Conservation (phyloP, 1,140 invertebrate species). For the Heliothis subflexa region DNA sequence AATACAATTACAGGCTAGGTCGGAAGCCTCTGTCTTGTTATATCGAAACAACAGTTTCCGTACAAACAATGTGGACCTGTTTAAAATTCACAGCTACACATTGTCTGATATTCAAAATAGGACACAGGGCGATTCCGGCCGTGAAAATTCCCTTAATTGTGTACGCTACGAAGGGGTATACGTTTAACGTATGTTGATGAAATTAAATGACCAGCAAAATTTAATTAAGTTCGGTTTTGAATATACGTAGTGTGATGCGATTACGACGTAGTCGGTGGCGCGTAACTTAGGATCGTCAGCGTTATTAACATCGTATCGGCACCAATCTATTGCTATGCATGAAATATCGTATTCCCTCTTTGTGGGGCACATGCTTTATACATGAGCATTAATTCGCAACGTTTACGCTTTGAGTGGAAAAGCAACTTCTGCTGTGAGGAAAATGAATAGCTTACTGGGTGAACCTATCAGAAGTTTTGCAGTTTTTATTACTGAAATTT, state of each 20-base stretch:
- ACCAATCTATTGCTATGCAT: slow-evolving; percentile 35
- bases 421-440: not conserved
- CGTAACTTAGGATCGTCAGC: not conserved
- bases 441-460: too few relatives aligned
- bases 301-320: slow-evolving; percentile 5
- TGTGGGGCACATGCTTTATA: slow-evolving; percentile 16
- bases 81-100: slow-evolving; percentile 34
- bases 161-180: not conserved
- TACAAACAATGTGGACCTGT: slow-evolving; percentile 19
- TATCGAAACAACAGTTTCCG: slow-evolving; percentile 20
- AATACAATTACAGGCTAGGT: not conserved
- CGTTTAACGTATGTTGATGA: slow-evolving; percentile 14
- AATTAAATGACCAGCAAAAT: slow-evolving; percentile 27
- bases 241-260: not conserved
- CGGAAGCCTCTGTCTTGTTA: slow-evolving; percentile 29
- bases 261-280: slow-evolving; percentile 14
- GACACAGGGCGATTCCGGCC: slow-evolving; percentile 24
- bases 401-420: not conserved
- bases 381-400: slow-evolving; percentile 3
- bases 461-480: too few relatives aligned
- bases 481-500: too few relatives aligned
- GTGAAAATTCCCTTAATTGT: slow-evolving; percentile 42
- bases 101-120: slow-evolving; percentile 37
- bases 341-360: slow-evolving; percentile 8
- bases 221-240: not conserved